Percentiles rank a stretch among this genome's conserved stretches.
Conservation (phyloP, 2,888 invertebrate species). For the Mechanitis messenoides region DNA sequence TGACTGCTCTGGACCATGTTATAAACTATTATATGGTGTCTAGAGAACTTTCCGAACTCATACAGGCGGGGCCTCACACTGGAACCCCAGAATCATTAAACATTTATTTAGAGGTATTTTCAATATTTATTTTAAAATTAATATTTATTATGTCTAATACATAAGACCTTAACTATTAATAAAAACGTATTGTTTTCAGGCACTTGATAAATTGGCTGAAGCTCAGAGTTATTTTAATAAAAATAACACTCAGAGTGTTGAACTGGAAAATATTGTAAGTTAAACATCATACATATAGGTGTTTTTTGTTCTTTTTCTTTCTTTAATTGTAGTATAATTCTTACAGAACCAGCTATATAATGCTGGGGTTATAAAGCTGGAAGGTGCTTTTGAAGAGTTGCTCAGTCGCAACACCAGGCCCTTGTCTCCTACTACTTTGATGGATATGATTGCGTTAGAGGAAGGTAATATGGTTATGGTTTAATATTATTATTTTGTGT, state of each 20-base stretch:
- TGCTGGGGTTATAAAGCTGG: conserved; percentile 89
- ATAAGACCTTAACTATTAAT: not conserved
- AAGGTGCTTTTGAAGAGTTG: conserved; percentile 91
- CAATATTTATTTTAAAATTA: conserved; percentile 33
- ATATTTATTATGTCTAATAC: too few relatives aligned
- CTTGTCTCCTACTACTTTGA: conserved; percentile 88
- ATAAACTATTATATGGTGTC: conserved; percentile 97
- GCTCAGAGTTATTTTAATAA: conserved; percentile 95
- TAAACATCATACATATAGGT: conserved; percentile 5
- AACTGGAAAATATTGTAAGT: conserved; percentile 93
- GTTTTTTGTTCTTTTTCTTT: not conserved
- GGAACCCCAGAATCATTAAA: conserved; percentile 76
- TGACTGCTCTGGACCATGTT: conserved; percentile 92
- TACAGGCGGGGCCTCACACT: conserved; percentile 88
- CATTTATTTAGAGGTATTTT: conserved; percentile 60
- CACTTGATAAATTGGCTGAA: conserved; percentile 88
- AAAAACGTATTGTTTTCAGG: conserved; percentile 70
- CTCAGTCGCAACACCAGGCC: conserved; percentile 91
- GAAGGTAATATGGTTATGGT: conserved; percentile 77
- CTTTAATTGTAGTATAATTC: not conserved
- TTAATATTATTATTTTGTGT: too few relatives aligned
- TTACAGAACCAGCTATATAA: conserved; percentile 83
- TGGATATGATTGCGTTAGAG: conserved; percentile 91
- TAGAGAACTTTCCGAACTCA: conserved; percentile 90
- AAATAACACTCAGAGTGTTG: conserved; percentile 94